Evolutionary conservation across 2,888 invertebrate species (phyloP).

Genomic region (Stenoptilia bipunctidactyla): DNA sequence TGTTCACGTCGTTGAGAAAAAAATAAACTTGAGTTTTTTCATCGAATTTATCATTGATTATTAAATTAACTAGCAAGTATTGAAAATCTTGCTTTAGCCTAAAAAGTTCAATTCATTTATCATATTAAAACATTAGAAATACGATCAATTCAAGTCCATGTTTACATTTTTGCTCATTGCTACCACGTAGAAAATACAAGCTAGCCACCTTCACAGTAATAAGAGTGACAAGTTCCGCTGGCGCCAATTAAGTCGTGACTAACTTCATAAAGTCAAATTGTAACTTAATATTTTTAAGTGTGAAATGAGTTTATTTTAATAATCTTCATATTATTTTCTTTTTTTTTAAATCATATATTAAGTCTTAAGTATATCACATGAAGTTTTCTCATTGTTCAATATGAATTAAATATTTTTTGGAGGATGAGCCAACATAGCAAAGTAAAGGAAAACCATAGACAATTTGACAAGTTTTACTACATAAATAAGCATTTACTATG

Average conservation of each 20-base stretch:
- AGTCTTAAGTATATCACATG: too few species aligned
- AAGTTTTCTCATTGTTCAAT: too few species aligned
- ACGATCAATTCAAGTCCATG: conserved; percentile 41
- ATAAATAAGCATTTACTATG: conserved; percentile 12
- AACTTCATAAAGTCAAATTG: conserved; percentile 28
- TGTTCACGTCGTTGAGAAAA: conserved; percentile 61
- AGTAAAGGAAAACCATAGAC: too few species aligned
- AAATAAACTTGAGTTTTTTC: conserved; percentile 11
- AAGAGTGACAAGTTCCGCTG: conserved; percentile 47
- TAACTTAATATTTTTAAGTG: too few species aligned
- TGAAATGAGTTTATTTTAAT: too few species aligned
- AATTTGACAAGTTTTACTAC: conserved; percentile 8
- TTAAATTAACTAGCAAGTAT: conserved; percentile 9
- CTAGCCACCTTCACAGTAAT: neutral
- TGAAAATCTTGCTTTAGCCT: neutral
- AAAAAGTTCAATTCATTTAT: conserved; percentile 8
- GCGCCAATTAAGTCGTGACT: conserved; percentile 43
- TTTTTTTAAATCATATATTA: too few species aligned
- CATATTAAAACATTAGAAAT: conserved; percentile 24
- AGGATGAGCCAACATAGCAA: too few species aligned
- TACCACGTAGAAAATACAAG: conserved; percentile 56
- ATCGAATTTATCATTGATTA: conserved; percentile 11
- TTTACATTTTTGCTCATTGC: conserved; percentile 59
- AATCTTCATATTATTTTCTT: too few species aligned
- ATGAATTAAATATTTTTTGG: too few species aligned